These are phyloP conservation scores for Lasiurus borealis DNA, from an alignment of 2,113 vertebrate genomes.

Conservation along the genomic window DNA sequence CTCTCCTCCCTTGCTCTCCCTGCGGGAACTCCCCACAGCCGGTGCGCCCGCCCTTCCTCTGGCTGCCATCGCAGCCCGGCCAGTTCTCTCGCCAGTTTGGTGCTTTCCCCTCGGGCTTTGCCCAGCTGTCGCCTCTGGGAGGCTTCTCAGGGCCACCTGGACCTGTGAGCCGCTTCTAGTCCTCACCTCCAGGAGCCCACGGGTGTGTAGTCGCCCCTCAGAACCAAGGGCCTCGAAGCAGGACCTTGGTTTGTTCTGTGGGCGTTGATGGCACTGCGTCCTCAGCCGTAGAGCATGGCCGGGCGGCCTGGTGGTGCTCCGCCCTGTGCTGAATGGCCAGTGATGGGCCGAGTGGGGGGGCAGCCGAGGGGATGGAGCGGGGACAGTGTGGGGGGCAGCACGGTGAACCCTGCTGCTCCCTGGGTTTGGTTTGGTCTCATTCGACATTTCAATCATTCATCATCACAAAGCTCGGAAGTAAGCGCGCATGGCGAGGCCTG, in stretches of 20 bases:
- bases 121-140: not conserved
- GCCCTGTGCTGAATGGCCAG: not conserved
- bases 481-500: fast-evolving
- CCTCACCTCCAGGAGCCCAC: too few relatives aligned
- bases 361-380: not conserved
- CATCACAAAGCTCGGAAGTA: not conserved
- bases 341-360: fast-evolving
- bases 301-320: not conserved
- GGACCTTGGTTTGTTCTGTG: not conserved
- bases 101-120: not conserved
- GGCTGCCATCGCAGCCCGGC: not conserved
- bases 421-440: not conserved
- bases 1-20: too few relatives aligned
- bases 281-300: too few relatives aligned
- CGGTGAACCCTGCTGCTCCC: not conserved
- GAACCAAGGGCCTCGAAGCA: not conserved
- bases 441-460: not conserved
- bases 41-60: too few relatives aligned
- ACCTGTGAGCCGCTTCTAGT: too few relatives aligned
- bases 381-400: too few relatives aligned
- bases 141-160: not conserved
- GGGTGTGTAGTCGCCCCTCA: fast-evolving
- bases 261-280: not conserved
- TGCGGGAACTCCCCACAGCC: not conserved
- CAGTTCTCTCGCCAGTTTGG: not conserved